Base-by-base conservation (phyloP, 64 coral and sea anemone genomes). In the Astreopora myriophthalma region DNA sequence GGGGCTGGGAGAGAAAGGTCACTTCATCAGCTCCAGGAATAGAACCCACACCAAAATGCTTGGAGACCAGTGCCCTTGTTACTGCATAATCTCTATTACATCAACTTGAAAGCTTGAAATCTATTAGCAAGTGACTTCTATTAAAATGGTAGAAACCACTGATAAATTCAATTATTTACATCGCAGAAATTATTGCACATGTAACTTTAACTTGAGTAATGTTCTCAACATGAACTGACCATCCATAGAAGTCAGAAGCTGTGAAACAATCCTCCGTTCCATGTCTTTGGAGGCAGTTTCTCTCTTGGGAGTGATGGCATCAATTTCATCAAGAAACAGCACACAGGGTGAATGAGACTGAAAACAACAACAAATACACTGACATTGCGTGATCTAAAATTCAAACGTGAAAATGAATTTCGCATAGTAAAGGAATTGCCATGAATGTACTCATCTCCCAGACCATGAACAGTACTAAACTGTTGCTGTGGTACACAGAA, bases 201-300 rank as follows among this genome's bases (percentile, higher is more conserved):
- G n/a, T n/a, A 26, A 64, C 61, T n/a, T 25, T 26, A 64, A 64
- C 61, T 26, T 6, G 16, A 17, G 8, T 19, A 34, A 4, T 64
- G 55, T 30, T 69, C 26, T 68, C 26, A 28, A 2, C 64, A 10
- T 11, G 5, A 44, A 22, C 95, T 86, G 24, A 96, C 95, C 96
- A 87, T 98, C 96, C 96, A 99, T 95, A 63, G 94, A 99, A 5
- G 97, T 90, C 1, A 99, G 69, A 34, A 99, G 74, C 77, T 99
- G 97, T 8, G 97, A 95, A 0, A 99, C 97, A 71, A 99, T 99
- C 34, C 97, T 86, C 81, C 97, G 72, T 74, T 99, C 97, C 97
- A 99, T 99, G 67, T 99, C 94, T 60, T 95, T 99, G 1, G 97
- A 99, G 26, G 97, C 97, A 31, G 93, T 99, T 73, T 99, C 97